Evolutionary conservation across 2,113 vertebrate genomes (phyloP).

Genomic region (Phyllopteryx taeniolatus): DNA sequence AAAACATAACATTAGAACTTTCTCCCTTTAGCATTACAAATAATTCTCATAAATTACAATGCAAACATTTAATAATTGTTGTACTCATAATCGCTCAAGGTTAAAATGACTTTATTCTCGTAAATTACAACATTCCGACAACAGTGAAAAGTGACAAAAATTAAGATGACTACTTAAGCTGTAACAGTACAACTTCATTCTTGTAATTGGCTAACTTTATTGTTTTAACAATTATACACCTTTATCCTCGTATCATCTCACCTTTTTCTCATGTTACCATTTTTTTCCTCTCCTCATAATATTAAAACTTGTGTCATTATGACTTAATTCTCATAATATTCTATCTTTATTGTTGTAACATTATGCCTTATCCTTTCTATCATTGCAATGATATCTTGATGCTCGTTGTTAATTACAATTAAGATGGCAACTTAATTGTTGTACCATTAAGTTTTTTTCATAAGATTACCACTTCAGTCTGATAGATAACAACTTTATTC

Average conservation of each 20-base stretch:
- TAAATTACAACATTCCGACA: not conserved
- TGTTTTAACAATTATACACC: too few species aligned
- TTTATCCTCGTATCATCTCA: not conserved
- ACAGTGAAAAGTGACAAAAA: not conserved
- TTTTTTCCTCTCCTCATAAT: not conserved
- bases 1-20: not conserved
- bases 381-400: too few species aligned
- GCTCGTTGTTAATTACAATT: too few species aligned
- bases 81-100: too few species aligned
- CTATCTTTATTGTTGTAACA: too few species aligned
- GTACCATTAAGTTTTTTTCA: not conserved
- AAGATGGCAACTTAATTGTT: too few species aligned
- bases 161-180: not conserved
- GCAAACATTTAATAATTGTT: not conserved
- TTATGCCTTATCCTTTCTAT: too few species aligned
- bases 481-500: not conserved
- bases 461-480: not conserved
- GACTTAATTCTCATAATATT: not conserved
- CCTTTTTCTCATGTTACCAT: not conserved
- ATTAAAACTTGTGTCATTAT: not conserved
- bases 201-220: too few species aligned
- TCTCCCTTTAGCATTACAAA: not conserved
- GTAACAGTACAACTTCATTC: not conserved
- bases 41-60: not conserved
- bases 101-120: not conserved